phyloP scores from a whole-genome alignment of 2,888 invertebrate species.

The Minunthozetes semirufus region DNA sequence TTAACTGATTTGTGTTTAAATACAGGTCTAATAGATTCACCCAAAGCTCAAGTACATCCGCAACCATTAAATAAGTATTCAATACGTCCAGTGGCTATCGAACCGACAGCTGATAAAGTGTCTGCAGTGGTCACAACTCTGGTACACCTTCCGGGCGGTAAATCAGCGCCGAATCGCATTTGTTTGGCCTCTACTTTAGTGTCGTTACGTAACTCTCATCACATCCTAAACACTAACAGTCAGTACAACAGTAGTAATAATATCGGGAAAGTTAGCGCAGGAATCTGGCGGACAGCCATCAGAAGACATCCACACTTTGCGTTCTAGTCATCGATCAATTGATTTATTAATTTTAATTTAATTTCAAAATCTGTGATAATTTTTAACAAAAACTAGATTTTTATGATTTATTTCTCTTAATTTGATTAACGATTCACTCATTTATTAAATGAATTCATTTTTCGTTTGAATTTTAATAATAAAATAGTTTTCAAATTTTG shows the following conservation, averaged over 20 bases:
- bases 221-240: slow-evolving; percentile 9
- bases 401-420: background rate
- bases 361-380: background rate
- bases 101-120: slow-evolving; percentile 78
- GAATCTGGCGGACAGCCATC: slow-evolving; percentile 19
- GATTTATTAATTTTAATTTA: background rate
- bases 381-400: background rate
- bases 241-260: background rate
- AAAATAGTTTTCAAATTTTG: too few relatives aligned
- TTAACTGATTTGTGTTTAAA: background rate
- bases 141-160: slow-evolving; percentile 78
- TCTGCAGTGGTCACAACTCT: slow-evolving; percentile 89
- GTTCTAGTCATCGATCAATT: background rate
- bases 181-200: slow-evolving; percentile 50
- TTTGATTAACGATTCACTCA: too few relatives aligned
- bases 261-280: slow-evolving; percentile 1
- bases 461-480: too few relatives aligned
- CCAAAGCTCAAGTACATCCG: slow-evolving; percentile 27
- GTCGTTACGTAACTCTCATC: slow-evolving; percentile 38
- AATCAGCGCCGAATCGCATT: slow-evolving; percentile 53
- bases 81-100: slow-evolving; percentile 68
- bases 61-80: background rate
- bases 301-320: slow-evolving; percentile 17
- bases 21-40: slow-evolving; percentile 35
- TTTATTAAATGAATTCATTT: too few relatives aligned